A percentile compares a stretch with the other conserved stretches of the same genome.
Evolutionary conservation across 2,113 vertebrate species (phyloP).

Genomic region (Chaetops frenatus): DNA sequence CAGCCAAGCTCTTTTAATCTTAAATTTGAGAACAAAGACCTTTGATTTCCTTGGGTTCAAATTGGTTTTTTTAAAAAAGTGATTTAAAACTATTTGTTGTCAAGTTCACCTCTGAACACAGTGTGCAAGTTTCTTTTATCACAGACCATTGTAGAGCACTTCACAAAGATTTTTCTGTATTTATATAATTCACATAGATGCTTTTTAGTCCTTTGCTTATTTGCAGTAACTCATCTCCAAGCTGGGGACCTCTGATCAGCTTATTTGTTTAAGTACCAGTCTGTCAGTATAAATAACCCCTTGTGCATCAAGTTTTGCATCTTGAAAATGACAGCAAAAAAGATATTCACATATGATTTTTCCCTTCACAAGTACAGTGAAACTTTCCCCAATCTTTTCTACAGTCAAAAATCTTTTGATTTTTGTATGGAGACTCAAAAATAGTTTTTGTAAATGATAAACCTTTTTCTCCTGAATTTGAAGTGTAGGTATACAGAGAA

Average conservation of each 20-base stretch:
- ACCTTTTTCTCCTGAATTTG: neutral
- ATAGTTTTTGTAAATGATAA: neutral
- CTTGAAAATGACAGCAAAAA: neutral
- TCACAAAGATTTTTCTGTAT: neutral
- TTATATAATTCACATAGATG: neutral
- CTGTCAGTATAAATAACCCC: neutral
- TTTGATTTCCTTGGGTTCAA: neutral
- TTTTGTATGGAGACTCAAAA: neutral
- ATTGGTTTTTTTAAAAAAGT: neutral
- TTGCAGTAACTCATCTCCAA: neutral
- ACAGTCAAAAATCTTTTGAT: neutral
- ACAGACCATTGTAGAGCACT: neutral
- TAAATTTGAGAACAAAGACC: neutral
- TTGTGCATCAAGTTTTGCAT: neutral
- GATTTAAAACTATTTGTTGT: neutral
- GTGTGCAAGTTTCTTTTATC: neutral
- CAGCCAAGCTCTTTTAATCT: neutral
- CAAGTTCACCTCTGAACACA: neutral
- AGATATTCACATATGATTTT: neutral
- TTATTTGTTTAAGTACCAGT: constrained; percentile 8
- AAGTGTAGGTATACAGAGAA: neutral
- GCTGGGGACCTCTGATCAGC: neutral
- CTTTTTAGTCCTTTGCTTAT: neutral
- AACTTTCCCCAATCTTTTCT: neutral
- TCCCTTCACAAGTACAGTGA: neutral